phyloP scores from a whole-genome alignment of 92 coral and sea anemone species.

The Actinostola sp. region DNA sequence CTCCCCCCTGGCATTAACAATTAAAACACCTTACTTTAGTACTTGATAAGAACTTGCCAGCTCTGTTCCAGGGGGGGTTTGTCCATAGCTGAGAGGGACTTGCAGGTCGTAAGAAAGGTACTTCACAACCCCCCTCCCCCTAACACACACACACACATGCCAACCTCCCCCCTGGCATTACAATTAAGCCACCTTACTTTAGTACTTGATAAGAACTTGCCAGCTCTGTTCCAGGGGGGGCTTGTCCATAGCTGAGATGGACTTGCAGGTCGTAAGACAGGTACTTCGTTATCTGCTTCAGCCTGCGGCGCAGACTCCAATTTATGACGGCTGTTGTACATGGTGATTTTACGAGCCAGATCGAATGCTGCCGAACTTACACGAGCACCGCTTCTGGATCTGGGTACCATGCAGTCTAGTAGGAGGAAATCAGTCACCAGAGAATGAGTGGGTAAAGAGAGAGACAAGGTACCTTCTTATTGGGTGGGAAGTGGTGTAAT shows the following conservation, averaged over 20 bases:
- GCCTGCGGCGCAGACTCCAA: constrained; percentile 49
- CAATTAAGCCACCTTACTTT: constrained; percentile 26
- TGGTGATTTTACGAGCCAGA: constrained; percentile 74
- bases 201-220: constrained; percentile 77
- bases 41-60: too few species aligned
- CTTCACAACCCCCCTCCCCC: too few species aligned
- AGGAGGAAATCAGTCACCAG: not conserved
- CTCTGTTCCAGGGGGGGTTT: too few species aligned
- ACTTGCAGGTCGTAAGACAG: constrained; percentile 68
- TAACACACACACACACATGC: too few species aligned
- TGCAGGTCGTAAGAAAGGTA: too few species aligned
- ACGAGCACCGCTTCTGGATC: constrained; percentile 56
- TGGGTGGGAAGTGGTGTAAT: too few species aligned
- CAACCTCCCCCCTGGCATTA: too few species aligned
- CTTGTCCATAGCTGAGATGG: constrained; percentile 57
- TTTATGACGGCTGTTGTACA: constrained; percentile 80
- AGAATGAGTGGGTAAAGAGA: too few species aligned
- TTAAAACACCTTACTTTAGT: too few species aligned
- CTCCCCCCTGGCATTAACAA: too few species aligned
- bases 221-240: constrained; percentile 29
- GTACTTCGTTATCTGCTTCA: constrained; percentile 44
- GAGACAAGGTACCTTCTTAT: too few species aligned
- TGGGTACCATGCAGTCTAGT: constrained; percentile 58
- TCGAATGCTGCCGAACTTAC: constrained; percentile 68
- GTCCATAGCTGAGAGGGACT: too few species aligned